These are phyloP conservation scores for Sebastolobus alascanus DNA, from an alignment of 2,797 vertebrate genomes.

Conservation along the genomic window DNA sequence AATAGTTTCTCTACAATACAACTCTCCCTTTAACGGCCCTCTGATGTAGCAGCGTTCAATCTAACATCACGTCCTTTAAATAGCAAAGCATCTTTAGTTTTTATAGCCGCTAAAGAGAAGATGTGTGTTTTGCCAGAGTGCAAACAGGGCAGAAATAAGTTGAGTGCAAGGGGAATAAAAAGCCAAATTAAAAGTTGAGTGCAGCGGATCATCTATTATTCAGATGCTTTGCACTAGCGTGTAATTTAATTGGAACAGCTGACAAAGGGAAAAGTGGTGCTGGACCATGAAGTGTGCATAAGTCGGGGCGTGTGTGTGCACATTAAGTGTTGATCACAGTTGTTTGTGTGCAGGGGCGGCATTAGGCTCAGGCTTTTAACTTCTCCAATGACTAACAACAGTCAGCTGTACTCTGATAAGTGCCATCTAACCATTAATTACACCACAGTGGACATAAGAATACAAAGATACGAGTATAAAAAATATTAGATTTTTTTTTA, in stretches of 20 bases:
- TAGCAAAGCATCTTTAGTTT: background rate
- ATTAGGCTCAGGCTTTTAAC: constrained; percentile 56
- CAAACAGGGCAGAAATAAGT: background rate
- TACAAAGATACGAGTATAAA: background rate
- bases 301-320: background rate
- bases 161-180: constrained; percentile 8
- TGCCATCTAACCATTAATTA: background rate
- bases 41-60: background rate
- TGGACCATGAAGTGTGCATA: constrained; percentile 57
- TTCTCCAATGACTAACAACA: constrained; percentile 67
- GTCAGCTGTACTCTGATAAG: constrained; percentile 54
- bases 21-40: background rate
- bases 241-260: constrained; percentile 80
- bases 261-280: constrained; percentile 64
- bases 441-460: background rate
- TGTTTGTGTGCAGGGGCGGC: constrained; percentile 31
- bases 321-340: constrained; percentile 5
- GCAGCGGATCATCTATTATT: constrained; percentile 80
- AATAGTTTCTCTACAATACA: constrained; percentile 19
- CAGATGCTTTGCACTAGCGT: constrained; percentile 59
- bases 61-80: background rate
- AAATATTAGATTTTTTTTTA: background rate
- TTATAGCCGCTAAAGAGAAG: background rate
- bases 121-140: background rate
- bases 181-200: constrained; percentile 59